phyloP scores from a whole-genome alignment of 2,888 invertebrate species.

The Callyntrura guangdongensis region DNA sequence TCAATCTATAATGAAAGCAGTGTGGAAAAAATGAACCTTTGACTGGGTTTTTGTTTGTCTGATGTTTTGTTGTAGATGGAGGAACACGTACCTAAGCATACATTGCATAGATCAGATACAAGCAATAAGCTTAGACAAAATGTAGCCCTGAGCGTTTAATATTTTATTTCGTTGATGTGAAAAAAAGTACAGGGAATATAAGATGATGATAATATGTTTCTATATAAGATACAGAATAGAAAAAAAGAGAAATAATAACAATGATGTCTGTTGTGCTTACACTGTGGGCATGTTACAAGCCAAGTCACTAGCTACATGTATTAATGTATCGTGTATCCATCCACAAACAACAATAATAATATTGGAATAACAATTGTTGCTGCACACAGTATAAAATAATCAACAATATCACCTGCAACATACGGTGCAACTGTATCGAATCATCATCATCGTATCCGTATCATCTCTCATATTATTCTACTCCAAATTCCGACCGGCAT shows the following conservation, averaged over 20 bases:
- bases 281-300: not conserved
- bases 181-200: not conserved
- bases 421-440: conserved; percentile 39
- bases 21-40: not conserved
- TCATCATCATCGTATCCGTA: conserved; percentile 28
- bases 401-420: conserved; percentile 64
- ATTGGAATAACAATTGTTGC: conserved; percentile 9
- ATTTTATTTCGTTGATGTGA: conserved; percentile 7
- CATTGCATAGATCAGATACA: not conserved
- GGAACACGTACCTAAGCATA: not conserved
- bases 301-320: not conserved
- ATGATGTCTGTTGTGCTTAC: not conserved
- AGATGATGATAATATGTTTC: not conserved
- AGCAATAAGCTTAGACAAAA: conserved; percentile 7
- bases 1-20: not conserved
- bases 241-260: not conserved
- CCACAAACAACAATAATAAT: not conserved
- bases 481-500: not conserved
- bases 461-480: not conserved
- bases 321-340: not conserved
- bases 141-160: conserved; percentile 38
- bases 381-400: not conserved
- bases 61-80: not conserved
- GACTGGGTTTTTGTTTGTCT: not conserved
- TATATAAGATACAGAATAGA: not conserved